A percentile compares a stretch with the other conserved stretches of the same genome.
Evolutionary conservation across 35 echinoderm and acorn worm species (phyloP).

Genomic region (Nesometra sesokonis): DNA sequence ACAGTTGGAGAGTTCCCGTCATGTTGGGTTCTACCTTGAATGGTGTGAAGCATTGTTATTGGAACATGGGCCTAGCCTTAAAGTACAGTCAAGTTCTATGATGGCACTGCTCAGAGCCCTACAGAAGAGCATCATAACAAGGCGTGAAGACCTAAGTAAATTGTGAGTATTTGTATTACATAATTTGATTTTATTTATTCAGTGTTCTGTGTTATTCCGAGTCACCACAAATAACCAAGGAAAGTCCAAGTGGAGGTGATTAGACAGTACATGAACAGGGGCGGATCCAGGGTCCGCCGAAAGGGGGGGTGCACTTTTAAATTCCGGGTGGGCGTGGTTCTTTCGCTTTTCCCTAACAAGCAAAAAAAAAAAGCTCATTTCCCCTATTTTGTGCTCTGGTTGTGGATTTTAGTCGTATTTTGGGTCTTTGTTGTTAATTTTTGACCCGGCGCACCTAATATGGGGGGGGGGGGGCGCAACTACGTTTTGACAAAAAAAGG

Average conservation of each 20-base stretch:
- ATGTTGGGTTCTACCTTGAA: conserved; percentile 75
- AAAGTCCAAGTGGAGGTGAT: background rate
- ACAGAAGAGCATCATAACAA: conserved; percentile 49
- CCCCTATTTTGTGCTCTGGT: too few species aligned
- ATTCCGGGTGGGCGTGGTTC: too few species aligned
- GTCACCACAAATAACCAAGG: background rate
- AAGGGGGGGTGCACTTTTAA: too few species aligned
- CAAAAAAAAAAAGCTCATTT: too few species aligned
- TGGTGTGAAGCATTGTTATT: conserved; percentile 58
- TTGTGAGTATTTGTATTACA: conserved; percentile 47
- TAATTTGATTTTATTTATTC: background rate
- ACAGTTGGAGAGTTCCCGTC: conserved; percentile 48
- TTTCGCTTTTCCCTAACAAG: background rate
- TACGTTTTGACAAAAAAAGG: too few species aligned
- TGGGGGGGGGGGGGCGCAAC: too few species aligned
- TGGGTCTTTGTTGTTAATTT: too few species aligned
- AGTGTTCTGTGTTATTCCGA: background rate
- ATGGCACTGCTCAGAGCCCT: conserved; percentile 62
- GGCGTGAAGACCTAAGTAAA: conserved; percentile 50
- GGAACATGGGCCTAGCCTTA: conserved; percentile 49
- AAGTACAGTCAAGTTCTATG: conserved; percentile 41
- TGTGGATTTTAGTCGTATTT: too few species aligned
- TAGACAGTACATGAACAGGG: background rate
- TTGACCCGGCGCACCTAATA: too few species aligned
- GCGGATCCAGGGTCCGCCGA: too few species aligned